phyloP scores from a whole-genome alignment of 2,113 vertebrate genomes.

The Dascyllus trimaculatus region DNA sequence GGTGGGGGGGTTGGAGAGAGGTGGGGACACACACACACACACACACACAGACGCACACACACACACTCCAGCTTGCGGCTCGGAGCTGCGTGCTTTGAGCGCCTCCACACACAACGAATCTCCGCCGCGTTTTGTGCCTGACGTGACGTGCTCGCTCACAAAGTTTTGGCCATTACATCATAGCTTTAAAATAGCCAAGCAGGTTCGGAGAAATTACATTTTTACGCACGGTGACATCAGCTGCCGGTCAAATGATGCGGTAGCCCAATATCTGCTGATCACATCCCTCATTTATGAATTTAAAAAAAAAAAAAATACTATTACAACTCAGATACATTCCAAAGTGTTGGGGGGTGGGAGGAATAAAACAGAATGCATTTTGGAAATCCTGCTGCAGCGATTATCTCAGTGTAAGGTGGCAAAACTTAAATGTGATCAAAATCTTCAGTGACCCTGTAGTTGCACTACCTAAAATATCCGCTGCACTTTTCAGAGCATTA shows the following conservation, averaged over 20 bases:
- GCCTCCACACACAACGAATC: conserved; percentile 42
- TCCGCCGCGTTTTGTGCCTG: conserved; percentile 59
- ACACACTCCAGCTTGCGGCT: conserved; percentile 52
- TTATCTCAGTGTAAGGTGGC: neutral
- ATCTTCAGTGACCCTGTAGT: conserved; percentile 51
- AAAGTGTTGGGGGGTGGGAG: neutral
- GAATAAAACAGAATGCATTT: neutral
- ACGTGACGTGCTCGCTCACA: conserved; percentile 78
- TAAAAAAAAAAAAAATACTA: no score
- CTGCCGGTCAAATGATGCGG: conserved; percentile 73
- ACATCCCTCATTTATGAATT: conserved; percentile 10
- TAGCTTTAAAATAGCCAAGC: conserved; percentile 83
- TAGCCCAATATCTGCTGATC: conserved; percentile 46
- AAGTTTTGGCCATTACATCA: conserved; percentile 84
- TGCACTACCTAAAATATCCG: conserved; percentile 74
- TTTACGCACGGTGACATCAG: conserved; percentile 82
- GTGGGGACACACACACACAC: conserved; percentile 1
- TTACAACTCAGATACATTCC: neutral
- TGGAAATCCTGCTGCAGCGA: neutral
- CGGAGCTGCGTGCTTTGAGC: conserved; percentile 50
- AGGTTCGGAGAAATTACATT: conserved; percentile 76
- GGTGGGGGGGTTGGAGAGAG: neutral
- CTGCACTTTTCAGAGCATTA: conserved; percentile 80
- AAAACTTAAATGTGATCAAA: conserved; percentile 60
- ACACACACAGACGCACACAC: no score